A percentile compares a stretch with the other conserved stretches of the same genome.
These are phyloP conservation scores for Vesta saturnalis DNA, from an alignment of 2,888 invertebrate genomes.

Conservation along the genomic window DNA sequence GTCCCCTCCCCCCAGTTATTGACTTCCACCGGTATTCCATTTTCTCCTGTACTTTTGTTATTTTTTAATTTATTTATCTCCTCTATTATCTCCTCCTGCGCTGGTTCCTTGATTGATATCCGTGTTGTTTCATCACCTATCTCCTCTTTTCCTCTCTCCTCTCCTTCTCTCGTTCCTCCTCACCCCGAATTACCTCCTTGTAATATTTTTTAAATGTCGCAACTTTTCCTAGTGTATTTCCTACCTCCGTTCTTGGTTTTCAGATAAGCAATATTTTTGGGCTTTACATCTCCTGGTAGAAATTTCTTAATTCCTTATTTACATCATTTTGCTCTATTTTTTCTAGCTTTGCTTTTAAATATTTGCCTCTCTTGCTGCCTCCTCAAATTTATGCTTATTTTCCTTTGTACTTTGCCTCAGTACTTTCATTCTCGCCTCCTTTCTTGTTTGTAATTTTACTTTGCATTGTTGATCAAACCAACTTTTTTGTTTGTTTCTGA, in stretches of 20 bases:
- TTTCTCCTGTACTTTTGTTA: neutral
- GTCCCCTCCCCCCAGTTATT: neutral
- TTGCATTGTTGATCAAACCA: neutral
- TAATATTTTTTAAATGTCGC: no score
- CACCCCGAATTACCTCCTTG: no score
- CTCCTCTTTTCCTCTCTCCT: conserved; percentile 2
- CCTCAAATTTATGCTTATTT: conserved; percentile 15
- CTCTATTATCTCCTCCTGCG: no score
- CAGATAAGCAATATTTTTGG: no score
- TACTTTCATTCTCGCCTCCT: neutral
- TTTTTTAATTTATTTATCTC: neutral
- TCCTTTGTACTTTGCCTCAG: conserved; percentile 2
- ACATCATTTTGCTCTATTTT: no score
- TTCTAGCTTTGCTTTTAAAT: no score
- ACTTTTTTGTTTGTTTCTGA: neutral
- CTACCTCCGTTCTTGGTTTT: no score
- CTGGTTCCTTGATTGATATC: neutral
- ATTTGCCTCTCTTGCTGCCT: neutral
- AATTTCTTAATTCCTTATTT: no score
- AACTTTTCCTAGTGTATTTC: neutral
- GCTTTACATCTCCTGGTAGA: no score
- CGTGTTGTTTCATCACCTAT: neutral
- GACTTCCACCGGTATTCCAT: neutral
- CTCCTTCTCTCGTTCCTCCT: conserved; percentile 3
- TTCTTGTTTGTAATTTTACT: neutral